A percentile compares a stretch with the other conserved stretches of the same genome.
phyloP scores from a whole-genome alignment of 2,113 vertebrate genomes.

The Laticauda colubrina region DNA sequence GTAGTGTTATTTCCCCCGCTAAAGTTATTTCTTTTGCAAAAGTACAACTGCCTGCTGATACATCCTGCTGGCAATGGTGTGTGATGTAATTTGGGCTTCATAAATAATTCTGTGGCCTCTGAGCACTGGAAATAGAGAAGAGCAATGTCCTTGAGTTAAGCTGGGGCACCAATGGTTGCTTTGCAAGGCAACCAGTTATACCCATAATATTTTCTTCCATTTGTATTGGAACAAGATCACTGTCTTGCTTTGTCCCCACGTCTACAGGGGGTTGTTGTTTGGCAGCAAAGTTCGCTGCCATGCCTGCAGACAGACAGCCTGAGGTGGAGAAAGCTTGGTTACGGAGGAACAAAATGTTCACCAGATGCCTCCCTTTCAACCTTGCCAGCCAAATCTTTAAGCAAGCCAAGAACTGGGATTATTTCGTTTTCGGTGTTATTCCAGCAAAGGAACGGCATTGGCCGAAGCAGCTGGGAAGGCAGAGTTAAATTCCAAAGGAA shows the following conservation, averaged over 20 bases:
- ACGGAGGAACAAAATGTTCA: slow-evolving; percentile 19
- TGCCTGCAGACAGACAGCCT: neutral
- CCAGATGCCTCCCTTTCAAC: neutral
- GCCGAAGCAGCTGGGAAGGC: slow-evolving; percentile 15
- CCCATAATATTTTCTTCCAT: neutral
- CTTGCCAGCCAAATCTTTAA: neutral
- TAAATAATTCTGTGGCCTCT: neutral
- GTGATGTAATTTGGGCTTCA: neutral
- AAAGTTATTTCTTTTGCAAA: neutral
- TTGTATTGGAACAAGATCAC: neutral
- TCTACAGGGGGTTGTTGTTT: neutral
- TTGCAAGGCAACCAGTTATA: neutral
- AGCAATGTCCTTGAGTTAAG: neutral
- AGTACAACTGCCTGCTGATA: neutral
- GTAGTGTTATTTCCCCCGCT: neutral
- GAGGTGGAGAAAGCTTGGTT: no score
- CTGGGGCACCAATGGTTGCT: neutral
- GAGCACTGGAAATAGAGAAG: neutral
- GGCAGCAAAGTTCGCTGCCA: neutral
- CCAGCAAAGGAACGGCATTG: neutral
- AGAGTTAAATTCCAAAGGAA: slow-evolving; percentile 14
- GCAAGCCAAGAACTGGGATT: slow-evolving; percentile 8
- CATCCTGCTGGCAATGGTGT: neutral
- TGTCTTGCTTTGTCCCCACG: neutral
- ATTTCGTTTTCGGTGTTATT: neutral